Base-by-base conservation (phyloP, 2,797 vertebrate genomes). In the Gymnopithys bicolor region DNA sequence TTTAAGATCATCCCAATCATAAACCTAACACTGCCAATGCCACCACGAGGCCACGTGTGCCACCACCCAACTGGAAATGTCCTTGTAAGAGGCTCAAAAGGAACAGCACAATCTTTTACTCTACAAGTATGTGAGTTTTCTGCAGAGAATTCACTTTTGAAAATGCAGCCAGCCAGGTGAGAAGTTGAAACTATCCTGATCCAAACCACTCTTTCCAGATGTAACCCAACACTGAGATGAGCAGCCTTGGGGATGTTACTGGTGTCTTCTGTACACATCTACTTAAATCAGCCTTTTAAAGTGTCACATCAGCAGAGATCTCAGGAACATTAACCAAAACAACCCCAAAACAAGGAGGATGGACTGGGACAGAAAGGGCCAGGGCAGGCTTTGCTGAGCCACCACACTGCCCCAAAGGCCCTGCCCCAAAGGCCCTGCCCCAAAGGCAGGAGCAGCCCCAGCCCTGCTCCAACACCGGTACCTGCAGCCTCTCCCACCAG, bases 401-500 rank as follows among this genome's bases (percentile, higher is more conserved):
- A 85, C 37, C 25, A 12, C 11, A 12, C 8, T 48, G 78, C 39
- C 39, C 39, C 39, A 37, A 37, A 37, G 37, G 37, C 37, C 37
- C 37, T 37, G 37, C 37, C 37, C 37, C 39, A 37, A 37, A 37
- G 37, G 37, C 37, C 37, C 37, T 37, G 37, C 41, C 41, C 41
- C 41, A 41, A 11, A 41, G 41, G 41, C 41, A 41, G 41, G 15
- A 66, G 49, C 48, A 67, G 9, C 79, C 46, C 74, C 33, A 56
- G 28, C 53, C 79, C 11, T 46, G 49, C 11, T 24, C 7, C 2
- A 32, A 28, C 2, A 45, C 59, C 41, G 3, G 43, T 96, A 99
- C 99, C 99, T 99, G 99, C 75, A 99, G 98, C 28, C 99, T 98
- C 97, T 99, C 99, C 99, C 99, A 99, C 99, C 99, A 99, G 60